Evolutionary conservation across 2,113 vertebrate species (phyloP).

Genomic region (Phocoena sinus): DNA sequence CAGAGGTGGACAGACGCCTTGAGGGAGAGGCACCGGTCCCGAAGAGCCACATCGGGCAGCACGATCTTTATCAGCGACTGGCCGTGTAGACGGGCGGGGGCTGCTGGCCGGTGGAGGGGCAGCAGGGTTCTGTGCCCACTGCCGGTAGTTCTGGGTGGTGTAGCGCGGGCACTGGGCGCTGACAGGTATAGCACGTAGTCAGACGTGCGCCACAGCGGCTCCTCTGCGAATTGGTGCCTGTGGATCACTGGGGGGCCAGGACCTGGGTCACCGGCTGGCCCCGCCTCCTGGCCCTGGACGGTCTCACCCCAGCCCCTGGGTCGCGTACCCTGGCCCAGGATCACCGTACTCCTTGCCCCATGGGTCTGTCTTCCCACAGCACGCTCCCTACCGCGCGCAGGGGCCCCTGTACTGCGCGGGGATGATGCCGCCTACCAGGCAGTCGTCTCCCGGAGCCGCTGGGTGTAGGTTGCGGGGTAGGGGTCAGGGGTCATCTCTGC

Average conservation of each 20-base stretch:
- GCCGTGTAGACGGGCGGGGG: accelerated
- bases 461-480: not conserved
- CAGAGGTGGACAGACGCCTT: not conserved
- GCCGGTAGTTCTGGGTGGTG: not conserved
- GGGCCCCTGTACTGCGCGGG: not conserved
- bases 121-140: conserved; percentile 14
- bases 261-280: accelerated
- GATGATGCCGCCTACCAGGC: conserved; percentile 36
- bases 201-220: accelerated
- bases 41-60: not conserved
- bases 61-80: not conserved
- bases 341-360: conserved; percentile 51
- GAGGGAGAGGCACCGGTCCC: not conserved
- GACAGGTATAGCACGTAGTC: not conserved
- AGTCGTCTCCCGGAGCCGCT: not conserved
- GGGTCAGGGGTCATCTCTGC: accelerated
- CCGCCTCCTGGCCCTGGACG: not conserved
- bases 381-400: not conserved
- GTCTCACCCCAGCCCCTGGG: no score
- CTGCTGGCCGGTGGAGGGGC: not conserved
- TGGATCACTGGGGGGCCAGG: not conserved
- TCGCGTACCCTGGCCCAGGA: not conserved
- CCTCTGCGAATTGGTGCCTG: accelerated
- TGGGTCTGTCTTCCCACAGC: not conserved
- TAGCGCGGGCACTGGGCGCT: not conserved